These are phyloP conservation scores for Pinna nobilis DNA, from an alignment of 1,140 invertebrate species.

Conservation along the genomic window DNA sequence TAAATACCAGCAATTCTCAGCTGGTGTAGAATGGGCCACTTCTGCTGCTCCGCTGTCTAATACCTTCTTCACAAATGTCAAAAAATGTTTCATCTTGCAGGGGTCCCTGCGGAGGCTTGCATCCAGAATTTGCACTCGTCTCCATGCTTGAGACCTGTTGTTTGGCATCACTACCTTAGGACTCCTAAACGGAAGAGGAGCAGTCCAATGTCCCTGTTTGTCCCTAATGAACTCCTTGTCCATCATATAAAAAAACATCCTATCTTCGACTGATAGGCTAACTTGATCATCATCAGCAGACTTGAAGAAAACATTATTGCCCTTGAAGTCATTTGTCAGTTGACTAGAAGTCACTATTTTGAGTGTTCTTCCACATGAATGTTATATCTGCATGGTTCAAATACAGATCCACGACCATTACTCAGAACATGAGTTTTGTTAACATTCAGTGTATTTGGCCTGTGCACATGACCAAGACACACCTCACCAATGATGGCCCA, in stretches of 20 bases:
- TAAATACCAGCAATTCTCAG: slow-evolving; percentile 6
- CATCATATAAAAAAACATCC: slow-evolving; percentile 15
- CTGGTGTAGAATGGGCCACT: slow-evolving; percentile 5
- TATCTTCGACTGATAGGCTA: slow-evolving; percentile 19
- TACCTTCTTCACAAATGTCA: slow-evolving; percentile 25
- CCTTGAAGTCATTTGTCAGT: no score
- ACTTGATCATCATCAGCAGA: slow-evolving; percentile 18
- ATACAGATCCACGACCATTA: slow-evolving; percentile 49
- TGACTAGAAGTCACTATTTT: no score
- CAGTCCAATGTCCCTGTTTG: slow-evolving; percentile 20
- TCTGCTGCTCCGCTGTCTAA: slow-evolving; percentile 25
- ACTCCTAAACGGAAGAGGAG: slow-evolving; percentile 21
- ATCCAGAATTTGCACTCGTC: slow-evolving; percentile 26
- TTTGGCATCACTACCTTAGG: slow-evolving; percentile 1
- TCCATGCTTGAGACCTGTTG: slow-evolving; percentile 23
- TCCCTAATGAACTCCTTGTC: slow-evolving; percentile 2
- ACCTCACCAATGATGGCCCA: slow-evolving; percentile 26
- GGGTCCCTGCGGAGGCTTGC: background rate
- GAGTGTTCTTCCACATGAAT: no score
- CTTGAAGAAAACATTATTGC: slow-evolving; percentile 18
- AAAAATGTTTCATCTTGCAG: slow-evolving; percentile 7
- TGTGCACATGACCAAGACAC: slow-evolving; percentile 8
- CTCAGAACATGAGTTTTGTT: slow-evolving; percentile 1
- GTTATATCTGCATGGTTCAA: slow-evolving; percentile 57
- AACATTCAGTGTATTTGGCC: background rate